phyloP scores from a whole-genome alignment of 1,140 invertebrate genomes.

The Orchestia grillus region DNA sequence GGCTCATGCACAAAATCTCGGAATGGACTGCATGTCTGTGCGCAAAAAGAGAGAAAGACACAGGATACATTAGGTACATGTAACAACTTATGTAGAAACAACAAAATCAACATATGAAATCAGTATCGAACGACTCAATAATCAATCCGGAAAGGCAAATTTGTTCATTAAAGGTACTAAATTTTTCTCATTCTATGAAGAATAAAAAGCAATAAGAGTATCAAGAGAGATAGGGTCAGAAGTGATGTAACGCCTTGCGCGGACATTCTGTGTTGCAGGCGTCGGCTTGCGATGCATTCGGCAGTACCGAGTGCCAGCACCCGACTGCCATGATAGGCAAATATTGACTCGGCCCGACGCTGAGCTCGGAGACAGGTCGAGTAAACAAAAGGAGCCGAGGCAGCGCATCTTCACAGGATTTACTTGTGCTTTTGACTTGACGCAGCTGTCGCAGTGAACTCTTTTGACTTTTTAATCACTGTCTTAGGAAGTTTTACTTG shows the following conservation, averaged over 20 bases:
- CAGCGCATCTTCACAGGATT: not conserved
- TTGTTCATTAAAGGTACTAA: not conserved
- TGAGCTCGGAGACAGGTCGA: not conserved
- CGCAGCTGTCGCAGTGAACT: not conserved
- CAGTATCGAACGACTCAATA: no score
- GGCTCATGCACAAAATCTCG: no score
- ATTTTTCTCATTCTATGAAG: not conserved
- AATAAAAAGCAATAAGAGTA: not conserved
- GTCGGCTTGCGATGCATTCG: not conserved
- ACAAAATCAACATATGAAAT: no score
- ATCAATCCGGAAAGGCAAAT: no score
- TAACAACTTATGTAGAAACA: no score
- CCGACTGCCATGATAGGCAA: not conserved
- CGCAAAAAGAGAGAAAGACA: no score
- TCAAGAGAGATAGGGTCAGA: not conserved
- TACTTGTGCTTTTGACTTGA: not conserved
- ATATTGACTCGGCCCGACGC: not conserved
- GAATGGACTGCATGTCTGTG: no score
- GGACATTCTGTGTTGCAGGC: not conserved
- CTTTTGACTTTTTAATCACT: not conserved
- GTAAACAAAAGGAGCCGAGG: not conserved
- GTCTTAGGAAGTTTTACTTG: not conserved
- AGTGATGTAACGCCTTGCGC: not conserved
- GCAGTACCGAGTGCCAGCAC: not conserved
- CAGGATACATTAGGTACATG: no score